Conservation (phyloP, 2,797 vertebrate genomes). For the Enteromius argenteus region DNA sequence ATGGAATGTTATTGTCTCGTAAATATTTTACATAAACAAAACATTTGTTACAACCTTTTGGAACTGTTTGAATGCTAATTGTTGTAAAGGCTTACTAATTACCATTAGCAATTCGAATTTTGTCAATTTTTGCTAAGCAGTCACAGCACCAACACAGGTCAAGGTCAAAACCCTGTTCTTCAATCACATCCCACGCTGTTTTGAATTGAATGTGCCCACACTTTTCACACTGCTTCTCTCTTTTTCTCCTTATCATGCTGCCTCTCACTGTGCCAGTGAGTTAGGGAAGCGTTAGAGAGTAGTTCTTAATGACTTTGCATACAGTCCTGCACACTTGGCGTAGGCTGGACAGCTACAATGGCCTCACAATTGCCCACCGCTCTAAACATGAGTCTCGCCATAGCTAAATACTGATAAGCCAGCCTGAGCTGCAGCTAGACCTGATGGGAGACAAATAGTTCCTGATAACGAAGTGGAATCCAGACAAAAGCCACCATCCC, state of each 20-base stretch:
- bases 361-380: conserved; percentile 18
- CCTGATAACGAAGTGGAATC: conserved; percentile 8
- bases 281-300: conserved; percentile 31
- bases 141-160: neutral
- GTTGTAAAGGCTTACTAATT: neutral
- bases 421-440: neutral
- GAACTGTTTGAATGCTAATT: neutral
- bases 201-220: conserved; percentile 41
- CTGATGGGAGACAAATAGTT: conserved; percentile 11
- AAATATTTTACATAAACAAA: neutral
- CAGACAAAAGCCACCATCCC: conserved; percentile 3
- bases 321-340: conserved; percentile 42
- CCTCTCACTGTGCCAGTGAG: conserved; percentile 29
- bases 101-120: neutral
- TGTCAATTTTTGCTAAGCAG: neutral
- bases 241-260: conserved; percentile 39
- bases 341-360: conserved; percentile 8
- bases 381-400: conserved; percentile 16
- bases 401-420: conserved; percentile 40
- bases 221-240: conserved; percentile 21
- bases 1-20: neutral
- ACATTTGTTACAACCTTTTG: neutral
- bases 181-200: conserved; percentile 25
- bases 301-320: conserved; percentile 46
- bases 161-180: conserved; percentile 8